Evolutionary conservation across 1,140 invertebrate species (phyloP).

Genomic region (Heliconius eleuchia): DNA sequence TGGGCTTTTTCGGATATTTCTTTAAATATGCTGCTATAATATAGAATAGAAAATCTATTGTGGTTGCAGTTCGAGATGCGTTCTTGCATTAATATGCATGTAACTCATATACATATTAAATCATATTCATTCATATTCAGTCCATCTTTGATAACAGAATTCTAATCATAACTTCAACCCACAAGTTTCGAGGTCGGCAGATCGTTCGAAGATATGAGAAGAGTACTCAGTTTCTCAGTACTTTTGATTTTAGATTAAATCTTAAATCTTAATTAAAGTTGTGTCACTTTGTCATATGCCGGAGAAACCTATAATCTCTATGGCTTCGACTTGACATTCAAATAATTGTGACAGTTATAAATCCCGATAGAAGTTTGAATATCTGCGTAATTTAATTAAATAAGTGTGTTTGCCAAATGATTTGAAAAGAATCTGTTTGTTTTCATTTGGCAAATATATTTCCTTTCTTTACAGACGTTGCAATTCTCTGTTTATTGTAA

Average conservation of each 20-base stretch:
- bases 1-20: neutral
- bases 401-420: neutral
- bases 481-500: no score
- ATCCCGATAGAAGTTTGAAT: neutral
- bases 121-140: neutral
- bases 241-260: neutral
- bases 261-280: conserved; percentile 3
- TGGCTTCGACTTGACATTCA: neutral
- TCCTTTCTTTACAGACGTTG: no score
- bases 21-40: neutral
- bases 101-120: neutral
- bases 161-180: neutral
- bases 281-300: neutral
- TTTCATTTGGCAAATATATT: no score
- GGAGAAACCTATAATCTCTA: neutral
- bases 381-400: neutral
- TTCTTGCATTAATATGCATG: neutral
- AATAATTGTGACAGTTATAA: neutral
- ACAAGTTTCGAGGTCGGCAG: neutral
- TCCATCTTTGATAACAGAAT: neutral
- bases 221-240: neutral
- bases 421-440: neutral
- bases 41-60: neutral
- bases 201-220: conserved; percentile 18
- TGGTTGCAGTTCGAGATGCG: neutral